phyloP scores from a whole-genome alignment of 2,113 vertebrate genomes.

The Ophiodon elongatus region DNA sequence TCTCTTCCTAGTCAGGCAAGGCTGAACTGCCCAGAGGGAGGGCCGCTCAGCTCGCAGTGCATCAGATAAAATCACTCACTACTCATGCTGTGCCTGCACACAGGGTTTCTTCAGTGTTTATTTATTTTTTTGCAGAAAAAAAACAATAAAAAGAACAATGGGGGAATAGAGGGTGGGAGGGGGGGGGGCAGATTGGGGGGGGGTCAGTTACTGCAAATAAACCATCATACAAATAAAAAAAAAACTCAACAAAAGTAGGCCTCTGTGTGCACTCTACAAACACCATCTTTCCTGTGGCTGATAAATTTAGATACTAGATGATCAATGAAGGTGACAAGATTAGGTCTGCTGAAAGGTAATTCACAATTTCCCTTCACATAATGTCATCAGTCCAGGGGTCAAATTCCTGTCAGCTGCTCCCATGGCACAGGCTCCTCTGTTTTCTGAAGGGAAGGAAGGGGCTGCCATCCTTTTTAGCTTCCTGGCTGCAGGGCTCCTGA shows the following conservation, averaged over 20 bases:
- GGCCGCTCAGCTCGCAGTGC: constrained; percentile 71
- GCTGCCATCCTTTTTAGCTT: constrained; percentile 73
- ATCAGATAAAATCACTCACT: constrained; percentile 79
- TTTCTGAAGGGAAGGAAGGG: constrained; percentile 60
- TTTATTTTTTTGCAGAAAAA: neutral
- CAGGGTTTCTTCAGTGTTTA: constrained; percentile 42
- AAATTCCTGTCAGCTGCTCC: constrained; percentile 55
- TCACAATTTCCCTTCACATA: constrained; percentile 44
- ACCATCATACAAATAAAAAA: neutral
- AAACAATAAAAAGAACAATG: constrained; percentile 17
- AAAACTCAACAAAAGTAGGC: constrained; percentile 3
- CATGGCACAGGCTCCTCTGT: constrained; percentile 22
- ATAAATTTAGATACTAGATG: constrained; percentile 23
- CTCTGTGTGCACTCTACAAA: constrained; percentile 6
- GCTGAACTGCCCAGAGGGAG: constrained; percentile 79
- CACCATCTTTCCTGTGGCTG: constrained; percentile 17
- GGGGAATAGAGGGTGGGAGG: neutral
- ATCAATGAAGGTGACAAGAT: constrained; percentile 53
- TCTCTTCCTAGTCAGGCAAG: constrained; percentile 71
- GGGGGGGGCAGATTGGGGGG: too few relatives aligned
- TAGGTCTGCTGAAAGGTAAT: constrained; percentile 27
- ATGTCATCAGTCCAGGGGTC: constrained; percentile 49
- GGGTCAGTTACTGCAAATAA: constrained; percentile 21
- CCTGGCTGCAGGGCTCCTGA: constrained; percentile 76
- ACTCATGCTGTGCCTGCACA: constrained; percentile 67